Evolutionary conservation across 1,140 invertebrate genomes (phyloP), one percentile per base, ranked within the genome.

Genomic region (Eubasilissa regina): DNA sequence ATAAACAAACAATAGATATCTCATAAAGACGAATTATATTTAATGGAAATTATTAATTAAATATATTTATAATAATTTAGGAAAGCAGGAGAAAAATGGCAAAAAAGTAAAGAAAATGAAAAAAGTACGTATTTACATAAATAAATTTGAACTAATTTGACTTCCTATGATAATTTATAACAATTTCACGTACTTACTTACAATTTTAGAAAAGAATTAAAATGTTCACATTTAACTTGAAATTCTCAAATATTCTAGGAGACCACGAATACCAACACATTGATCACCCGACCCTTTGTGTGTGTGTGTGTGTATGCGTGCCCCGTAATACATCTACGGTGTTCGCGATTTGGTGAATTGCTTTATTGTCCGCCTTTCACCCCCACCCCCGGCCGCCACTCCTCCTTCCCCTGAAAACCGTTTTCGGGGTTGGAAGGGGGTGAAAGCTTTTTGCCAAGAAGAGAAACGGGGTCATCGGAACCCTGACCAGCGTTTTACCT

Each of bases 261-360:
- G 17, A 53, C 3, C 11, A n/a, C 17, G 51, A 4, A n/a, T 6
- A 17, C 58, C 3, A 62, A 11, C 58, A 35, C 58, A 35, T 17
- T 55, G 19, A 55, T 55, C 4, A 4, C 21, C 58, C 21, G 1
- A 58, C 15, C 17, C 58, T n/a, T 35, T 19, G 12, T 35, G 11
- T 44, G 4, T n/a, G 64, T 15, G 35, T 68, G 12, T 45, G n/a
- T 68, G 64, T 68, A 43, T 68, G 15, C 13, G 60, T 21, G 60
- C 60, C 62, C 44, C 19, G 48, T 66, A 56, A 47, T 51, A 56
- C 47, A 68, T 68, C 64, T 45, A 68, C 43, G 17, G 43, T 45
- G 56, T 17, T 13, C 56, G 75, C 80, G 80, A 81, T 82, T 79
- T 82, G 55, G 77, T 44, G 80, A 82, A 82, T 82, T 82, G 80